These are phyloP conservation scores for Drosophila paramelanica DNA, from an alignment of 2,888 invertebrate species.

Conservation along the genomic window DNA sequence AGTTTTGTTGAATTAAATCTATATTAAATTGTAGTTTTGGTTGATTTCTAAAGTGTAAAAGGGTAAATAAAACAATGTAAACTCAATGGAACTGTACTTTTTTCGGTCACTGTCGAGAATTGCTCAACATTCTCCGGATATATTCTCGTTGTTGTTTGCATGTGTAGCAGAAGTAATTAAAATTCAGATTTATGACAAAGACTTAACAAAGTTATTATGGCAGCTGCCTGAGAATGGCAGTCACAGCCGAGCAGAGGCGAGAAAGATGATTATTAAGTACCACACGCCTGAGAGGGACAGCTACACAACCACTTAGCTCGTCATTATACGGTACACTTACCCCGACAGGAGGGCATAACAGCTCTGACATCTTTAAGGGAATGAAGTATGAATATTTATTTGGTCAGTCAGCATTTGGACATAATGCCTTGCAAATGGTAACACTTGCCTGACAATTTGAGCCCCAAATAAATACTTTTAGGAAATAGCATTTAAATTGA, in stretches of 20 bases:
- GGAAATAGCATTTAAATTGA: conserved; percentile 3
- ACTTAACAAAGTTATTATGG: conserved; percentile 70
- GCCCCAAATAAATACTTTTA: not conserved
- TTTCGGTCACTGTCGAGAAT: conserved; percentile 3
- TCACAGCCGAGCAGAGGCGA: conserved; percentile 14
- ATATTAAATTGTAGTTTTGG: no score
- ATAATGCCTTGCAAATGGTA: not conserved
- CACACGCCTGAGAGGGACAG: conserved; percentile 8
- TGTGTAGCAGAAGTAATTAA: conserved; percentile 63
- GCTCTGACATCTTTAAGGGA: conserved; percentile 12
- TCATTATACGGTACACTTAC: conserved; percentile 30
- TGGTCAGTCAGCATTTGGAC: not conserved
- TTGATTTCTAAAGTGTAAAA: no score
- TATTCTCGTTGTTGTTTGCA: conserved; percentile 1
- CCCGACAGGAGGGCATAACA: conserved; percentile 12
- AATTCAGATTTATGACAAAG: conserved; percentile 71
- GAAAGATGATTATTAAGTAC: conserved; percentile 27
- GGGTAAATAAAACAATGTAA: no score
- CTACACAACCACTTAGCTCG: conserved; percentile 34
- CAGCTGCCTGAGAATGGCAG: conserved; percentile 55
- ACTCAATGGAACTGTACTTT: not conserved
- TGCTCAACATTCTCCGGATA: conserved; percentile 9
- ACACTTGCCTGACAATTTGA: not conserved
- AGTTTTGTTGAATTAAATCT: no score
- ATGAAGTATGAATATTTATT: conserved; percentile 25